A percentile compares a stretch with the other conserved stretches of the same genome.
phyloP scores from a whole-genome alignment of 2,888 invertebrate genomes.

The Parasteatoda lunata region DNA sequence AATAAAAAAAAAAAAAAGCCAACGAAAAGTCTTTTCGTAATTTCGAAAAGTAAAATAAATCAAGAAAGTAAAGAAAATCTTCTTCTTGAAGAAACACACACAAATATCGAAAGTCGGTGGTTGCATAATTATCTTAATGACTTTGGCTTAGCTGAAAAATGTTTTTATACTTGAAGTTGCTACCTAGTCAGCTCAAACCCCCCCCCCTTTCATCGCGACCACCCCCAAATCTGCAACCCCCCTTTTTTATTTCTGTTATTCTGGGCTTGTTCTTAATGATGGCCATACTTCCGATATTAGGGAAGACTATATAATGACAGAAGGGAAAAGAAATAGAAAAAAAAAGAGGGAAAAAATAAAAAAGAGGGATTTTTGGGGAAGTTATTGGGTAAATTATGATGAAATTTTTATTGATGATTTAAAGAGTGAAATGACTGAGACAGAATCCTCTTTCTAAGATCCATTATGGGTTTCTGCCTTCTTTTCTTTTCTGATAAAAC shows the following conservation, averaged over 20 bases:
- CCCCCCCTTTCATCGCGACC: conserved; percentile 10
- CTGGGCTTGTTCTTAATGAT: conserved; percentile 58
- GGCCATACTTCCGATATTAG: conserved; percentile 54
- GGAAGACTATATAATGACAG: conserved; percentile 7
- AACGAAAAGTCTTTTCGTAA: conserved; percentile 21
- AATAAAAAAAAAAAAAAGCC: background rate
- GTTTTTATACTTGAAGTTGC: conserved; percentile 34
- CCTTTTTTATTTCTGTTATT: conserved; percentile 1
- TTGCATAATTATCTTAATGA: conserved; percentile 65
- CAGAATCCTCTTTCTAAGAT: background rate
- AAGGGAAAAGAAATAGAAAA: conserved; percentile 6
- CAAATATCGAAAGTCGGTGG: conserved; percentile 63
- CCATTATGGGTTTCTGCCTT: background rate
- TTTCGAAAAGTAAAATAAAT: conserved; percentile 45
- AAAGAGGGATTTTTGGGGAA: conserved; percentile 27
- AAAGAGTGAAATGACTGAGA: background rate
- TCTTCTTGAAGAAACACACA: conserved; percentile 46
- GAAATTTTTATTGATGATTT: conserved; percentile 26
- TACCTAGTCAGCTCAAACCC: conserved; percentile 27
- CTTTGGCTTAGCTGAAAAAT: conserved; percentile 30
- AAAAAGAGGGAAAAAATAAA: conserved; percentile 2
- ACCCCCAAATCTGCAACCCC: background rate
- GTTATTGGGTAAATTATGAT: conserved; percentile 47
- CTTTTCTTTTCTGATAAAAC: background rate
- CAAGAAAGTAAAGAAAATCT: conserved; percentile 44